phyloP scores from a whole-genome alignment of 2,888 invertebrate genomes.

The Cetonia aurata region DNA sequence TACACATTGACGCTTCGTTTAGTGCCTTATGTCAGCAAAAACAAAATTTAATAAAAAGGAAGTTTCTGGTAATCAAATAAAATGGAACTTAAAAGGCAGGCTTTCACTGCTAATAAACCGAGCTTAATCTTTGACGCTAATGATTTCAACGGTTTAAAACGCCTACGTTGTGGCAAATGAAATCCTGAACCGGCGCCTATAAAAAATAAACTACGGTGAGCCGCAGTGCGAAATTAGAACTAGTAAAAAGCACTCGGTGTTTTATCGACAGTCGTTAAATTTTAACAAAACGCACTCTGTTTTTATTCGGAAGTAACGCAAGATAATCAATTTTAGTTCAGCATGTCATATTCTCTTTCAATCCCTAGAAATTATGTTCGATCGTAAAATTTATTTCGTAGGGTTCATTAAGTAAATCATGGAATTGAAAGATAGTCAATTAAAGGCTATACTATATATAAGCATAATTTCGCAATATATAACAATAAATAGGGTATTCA shows the following conservation, averaged over 20 bases:
- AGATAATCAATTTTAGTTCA: constrained; percentile 29
- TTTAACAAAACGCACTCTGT: constrained; percentile 31
- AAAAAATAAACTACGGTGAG: constrained; percentile 41
- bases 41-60: constrained; percentile 57
- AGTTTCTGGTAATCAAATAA: constrained; percentile 38
- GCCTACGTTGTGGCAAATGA: constrained; percentile 31
- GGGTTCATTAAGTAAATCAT: background rate
- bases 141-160: constrained; percentile 54
- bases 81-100: constrained; percentile 44
- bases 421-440: background rate
- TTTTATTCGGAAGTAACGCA: constrained; percentile 27
- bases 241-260: constrained; percentile 46
- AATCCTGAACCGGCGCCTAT: constrained; percentile 27
- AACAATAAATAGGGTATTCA: too few species aligned
- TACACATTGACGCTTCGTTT: constrained; percentile 34
- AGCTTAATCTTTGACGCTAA: constrained; percentile 59
- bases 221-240: constrained; percentile 45
- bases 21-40: constrained; percentile 57
- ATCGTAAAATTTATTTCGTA: constrained; percentile 12
- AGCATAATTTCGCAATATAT: too few species aligned
- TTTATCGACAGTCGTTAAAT: constrained; percentile 45
- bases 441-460: background rate
- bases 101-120: constrained; percentile 58
- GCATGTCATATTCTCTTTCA: constrained; percentile 2
- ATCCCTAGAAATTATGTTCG: constrained; percentile 10